These are phyloP conservation scores for Coracopsis vasa DNA, from an alignment of 2,113 vertebrate genomes.

Conservation along the genomic window DNA sequence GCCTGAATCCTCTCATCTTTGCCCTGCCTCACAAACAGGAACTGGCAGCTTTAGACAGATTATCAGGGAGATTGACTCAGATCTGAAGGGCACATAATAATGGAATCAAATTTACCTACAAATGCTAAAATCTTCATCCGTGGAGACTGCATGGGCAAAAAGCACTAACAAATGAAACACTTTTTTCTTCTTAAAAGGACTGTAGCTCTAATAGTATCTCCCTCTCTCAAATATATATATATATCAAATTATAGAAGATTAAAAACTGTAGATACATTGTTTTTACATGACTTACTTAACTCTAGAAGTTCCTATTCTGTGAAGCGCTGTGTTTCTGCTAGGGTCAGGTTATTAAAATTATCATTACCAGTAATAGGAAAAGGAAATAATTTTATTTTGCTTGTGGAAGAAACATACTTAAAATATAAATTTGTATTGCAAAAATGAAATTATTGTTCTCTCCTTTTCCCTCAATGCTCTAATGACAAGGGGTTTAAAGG, in stretches of 20 bases:
- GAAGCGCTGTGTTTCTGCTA: background rate
- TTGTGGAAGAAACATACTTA: background rate
- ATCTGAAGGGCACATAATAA: slow-evolving; percentile 49
- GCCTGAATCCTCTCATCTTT: slow-evolving; percentile 15
- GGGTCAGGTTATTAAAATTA: background rate
- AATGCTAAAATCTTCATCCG: slow-evolving; percentile 44
- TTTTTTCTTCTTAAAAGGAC: background rate
- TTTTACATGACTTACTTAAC: background rate
- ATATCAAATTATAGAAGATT: background rate
- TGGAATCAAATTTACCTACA: slow-evolving; percentile 37
- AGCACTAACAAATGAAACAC: background rate
- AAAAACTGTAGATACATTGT: background rate
- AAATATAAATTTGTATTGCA: background rate
- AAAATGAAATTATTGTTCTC: background rate
- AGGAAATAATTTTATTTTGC: background rate
- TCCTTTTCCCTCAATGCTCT: background rate
- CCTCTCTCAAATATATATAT: background rate
- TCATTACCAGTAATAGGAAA: background rate
- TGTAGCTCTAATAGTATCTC: background rate
- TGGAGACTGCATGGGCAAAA: background rate
- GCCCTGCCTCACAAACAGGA: slow-evolving; percentile 13
- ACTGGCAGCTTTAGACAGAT: slow-evolving; percentile 39
- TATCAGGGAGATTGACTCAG: slow-evolving; percentile 42
- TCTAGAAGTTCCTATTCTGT: background rate
- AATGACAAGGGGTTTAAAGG: background rate